phyloP scores from a whole-genome alignment of 92 coral and sea anemone genomes.

The Phenganax stokvisi region DNA sequence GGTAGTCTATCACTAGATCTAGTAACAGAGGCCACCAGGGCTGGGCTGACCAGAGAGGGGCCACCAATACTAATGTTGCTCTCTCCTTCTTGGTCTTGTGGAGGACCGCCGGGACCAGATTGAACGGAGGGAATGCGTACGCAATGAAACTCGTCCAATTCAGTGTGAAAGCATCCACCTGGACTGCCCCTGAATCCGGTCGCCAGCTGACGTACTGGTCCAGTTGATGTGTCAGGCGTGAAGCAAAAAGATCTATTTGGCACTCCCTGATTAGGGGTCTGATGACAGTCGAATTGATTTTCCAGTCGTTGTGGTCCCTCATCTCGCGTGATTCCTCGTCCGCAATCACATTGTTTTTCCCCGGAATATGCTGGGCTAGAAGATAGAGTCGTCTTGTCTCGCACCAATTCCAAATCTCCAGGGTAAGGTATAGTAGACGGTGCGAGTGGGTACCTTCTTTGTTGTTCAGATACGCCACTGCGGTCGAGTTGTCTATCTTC shows the following conservation, averaged over 20 bases:
- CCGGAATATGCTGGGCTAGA: slow-evolving; percentile 7
- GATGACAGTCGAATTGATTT: not conserved
- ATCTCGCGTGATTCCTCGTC: not conserved
- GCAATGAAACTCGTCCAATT: not conserved
- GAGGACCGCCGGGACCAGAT: slow-evolving; percentile 1
- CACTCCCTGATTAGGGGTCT: not conserved
- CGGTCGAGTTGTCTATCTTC: not conserved
- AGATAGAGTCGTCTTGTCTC: slow-evolving; percentile 3
- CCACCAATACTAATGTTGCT: not conserved
- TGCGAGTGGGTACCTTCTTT: not conserved
- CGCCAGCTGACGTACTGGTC: not conserved
- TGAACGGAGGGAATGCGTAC: slow-evolving; percentile 4
- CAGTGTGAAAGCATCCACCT: not conserved
- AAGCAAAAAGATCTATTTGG: not conserved
- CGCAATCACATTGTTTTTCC: not conserved
- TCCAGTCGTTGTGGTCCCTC: slow-evolving; percentile 22
- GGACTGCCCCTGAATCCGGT: not conserved
- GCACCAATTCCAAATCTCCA: slow-evolving; percentile 11
- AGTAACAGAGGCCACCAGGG: slow-evolving; percentile 2
- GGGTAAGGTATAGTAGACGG: not conserved
- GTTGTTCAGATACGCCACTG: not conserved
- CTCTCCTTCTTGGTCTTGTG: not conserved
- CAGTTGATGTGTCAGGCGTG: slow-evolving; percentile 1
- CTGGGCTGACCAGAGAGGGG: not conserved
- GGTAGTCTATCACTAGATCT: not conserved